Conservation (phyloP, 2,797 vertebrate species). For the Hippoglossus hippoglossus region DNA sequence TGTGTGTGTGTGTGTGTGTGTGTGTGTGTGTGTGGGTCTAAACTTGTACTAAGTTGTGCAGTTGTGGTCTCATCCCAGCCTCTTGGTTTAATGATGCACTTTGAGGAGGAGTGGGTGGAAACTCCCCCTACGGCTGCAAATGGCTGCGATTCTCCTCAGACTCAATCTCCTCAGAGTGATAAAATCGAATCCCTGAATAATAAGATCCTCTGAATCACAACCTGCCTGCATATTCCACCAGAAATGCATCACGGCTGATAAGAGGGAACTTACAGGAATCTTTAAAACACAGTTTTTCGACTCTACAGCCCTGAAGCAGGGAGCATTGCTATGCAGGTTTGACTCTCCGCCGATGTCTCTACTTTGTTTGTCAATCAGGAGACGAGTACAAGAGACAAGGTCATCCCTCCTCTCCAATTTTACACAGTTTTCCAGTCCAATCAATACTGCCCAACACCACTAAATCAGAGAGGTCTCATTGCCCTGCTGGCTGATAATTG, state of each 20-base stretch:
- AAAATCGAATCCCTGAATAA: background rate
- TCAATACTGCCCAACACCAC: conserved; percentile 61
- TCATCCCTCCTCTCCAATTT: conserved; percentile 55
- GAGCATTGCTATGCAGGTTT: conserved; percentile 36
- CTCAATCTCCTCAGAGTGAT: background rate
- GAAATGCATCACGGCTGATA: background rate
- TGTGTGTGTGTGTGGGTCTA: background rate
- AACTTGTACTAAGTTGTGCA: background rate
- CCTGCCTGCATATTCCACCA: background rate
- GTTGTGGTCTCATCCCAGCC: background rate
- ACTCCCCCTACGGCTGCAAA: background rate
- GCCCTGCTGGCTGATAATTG: conserved; percentile 56
- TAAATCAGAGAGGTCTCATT: conserved; percentile 53
- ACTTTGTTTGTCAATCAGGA: conserved; percentile 53
- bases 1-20: background rate
- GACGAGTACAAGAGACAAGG: conserved; percentile 56
- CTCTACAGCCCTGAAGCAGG: too few relatives aligned
- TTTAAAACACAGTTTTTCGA: too few relatives aligned
- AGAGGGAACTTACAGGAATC: too few relatives aligned
- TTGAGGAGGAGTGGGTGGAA: background rate
- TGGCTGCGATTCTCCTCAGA: background rate
- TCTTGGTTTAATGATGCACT: background rate
- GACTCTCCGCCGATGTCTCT: conserved; percentile 15
- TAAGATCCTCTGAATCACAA: background rate
- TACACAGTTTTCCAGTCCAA: conserved; percentile 52